Base-by-base conservation (phyloP, 2,888 invertebrate genomes). In the Troides oblongomaculatus region DNA sequence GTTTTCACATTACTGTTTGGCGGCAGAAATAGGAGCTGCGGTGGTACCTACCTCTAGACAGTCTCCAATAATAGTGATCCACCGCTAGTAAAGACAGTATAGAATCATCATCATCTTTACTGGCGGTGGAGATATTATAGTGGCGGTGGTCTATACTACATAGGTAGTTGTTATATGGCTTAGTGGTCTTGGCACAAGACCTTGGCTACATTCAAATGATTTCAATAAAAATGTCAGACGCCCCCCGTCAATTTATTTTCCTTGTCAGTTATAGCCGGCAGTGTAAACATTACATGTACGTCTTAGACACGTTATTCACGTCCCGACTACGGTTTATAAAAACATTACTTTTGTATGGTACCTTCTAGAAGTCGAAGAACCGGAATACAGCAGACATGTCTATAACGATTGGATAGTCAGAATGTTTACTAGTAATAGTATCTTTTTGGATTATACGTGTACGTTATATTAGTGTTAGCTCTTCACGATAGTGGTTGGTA, bases 81-180 rank as follows among this genome's bases (percentile, higher is more conserved):
- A 30, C 25, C 25, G 25, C 25, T 5, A 30, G 25, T 30, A 30
- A 30, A 30, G 30, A 30, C 79, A 80, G 25, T 30, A 80, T 76
- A 82, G 80, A 77, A 21, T 21, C 21, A 1, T 1, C 1, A 21
- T 1, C 21, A 21, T 21, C 21, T 21, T 21, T 21, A 21, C 21
- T 21, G 21, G 21, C 21, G 21, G 21, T 21, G 21, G 21, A 21
- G 21, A 21, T 21, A 21, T 21, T 21, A 21, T 21, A 21, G 21
- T 21, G 21, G 21, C 21, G 21, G 21, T 21, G 21, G 21, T 21
- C 21, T 21, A 21, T 21, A 21, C 21, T 21, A 21, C 21, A 21
- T 21, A 21, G 21, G 21, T 81, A 78, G 70, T 21, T 39, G 21
- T 64, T 64, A 23, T 64, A 64, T 12, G n/a, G 53, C 14, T 53